phyloP scores from a whole-genome alignment of 2,113 vertebrate species.

The Mionectes macconnelli region DNA sequence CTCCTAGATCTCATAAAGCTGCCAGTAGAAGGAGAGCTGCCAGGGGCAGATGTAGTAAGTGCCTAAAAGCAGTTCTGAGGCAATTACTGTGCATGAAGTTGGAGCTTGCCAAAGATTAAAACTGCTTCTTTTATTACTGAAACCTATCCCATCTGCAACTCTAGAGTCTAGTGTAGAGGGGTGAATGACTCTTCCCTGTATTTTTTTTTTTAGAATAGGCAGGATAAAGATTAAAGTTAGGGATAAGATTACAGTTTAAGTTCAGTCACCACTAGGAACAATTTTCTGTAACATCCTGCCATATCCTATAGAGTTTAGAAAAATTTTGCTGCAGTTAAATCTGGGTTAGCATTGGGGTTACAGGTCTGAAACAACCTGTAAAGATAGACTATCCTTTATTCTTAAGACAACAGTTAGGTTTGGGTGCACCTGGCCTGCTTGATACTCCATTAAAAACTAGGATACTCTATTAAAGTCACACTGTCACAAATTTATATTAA shows the following conservation, averaged over 20 bases:
- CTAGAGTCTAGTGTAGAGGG: not conserved
- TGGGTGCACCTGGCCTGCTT: not conserved
- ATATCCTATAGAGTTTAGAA: not conserved
- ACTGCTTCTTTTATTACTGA: not conserved
- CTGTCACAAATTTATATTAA: not conserved
- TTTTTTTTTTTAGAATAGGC: not conserved
- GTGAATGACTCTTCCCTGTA: not conserved
- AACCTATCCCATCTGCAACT: not conserved
- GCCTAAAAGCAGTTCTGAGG: not conserved
- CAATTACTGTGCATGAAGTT: not conserved
- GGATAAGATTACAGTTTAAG: not conserved
- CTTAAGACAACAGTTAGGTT: not conserved
- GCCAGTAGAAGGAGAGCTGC: not conserved
- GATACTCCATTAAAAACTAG: not conserved
- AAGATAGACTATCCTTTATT: not conserved
- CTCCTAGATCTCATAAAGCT: not conserved
- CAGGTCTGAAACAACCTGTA: not conserved
- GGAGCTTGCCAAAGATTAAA: not conserved
- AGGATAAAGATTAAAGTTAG: not conserved
- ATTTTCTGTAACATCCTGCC: not conserved
- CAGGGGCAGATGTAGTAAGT: not conserved
- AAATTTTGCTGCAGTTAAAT: not conserved
- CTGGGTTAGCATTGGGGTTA: not conserved
- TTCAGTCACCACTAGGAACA: not conserved
- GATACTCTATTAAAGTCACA: not conserved